Evolutionary conservation across 2,888 invertebrate species (phyloP), one percentile per base, ranked within the genome.

Genomic region (Pocota personata): DNA sequence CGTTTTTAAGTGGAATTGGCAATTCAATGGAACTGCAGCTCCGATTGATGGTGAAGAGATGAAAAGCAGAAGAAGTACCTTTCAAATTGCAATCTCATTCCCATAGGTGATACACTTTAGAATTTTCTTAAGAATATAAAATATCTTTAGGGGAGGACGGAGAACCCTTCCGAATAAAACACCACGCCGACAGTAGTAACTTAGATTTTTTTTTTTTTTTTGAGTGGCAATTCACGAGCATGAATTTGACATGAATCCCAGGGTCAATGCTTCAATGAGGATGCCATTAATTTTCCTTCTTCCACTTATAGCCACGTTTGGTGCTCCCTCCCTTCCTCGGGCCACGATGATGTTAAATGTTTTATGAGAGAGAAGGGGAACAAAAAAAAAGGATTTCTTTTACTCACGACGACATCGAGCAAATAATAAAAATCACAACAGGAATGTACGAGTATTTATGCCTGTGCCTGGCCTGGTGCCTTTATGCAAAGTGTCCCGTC

Each of bases 231-330:
- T 24, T 37, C 35, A 16, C 50, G 52, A 46, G 35, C 69, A 82
- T 66, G 66, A 72, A 80, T 76, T 86, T 64, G 73, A 76, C 80
- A 82, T 80, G 66, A 71, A 46, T 64, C 19, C 50, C 80, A 86
- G 76, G 84, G 84, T 86, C 82, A 86, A 86, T 55, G 84, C 35
- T 71, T 86, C 84, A 66, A 50, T 52, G 66, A 76, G 66, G 66
- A 86, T 52, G 64, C 71, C 64, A 75, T 84, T 80, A 73, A 71
- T 72, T 64, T 50, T 30, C 32, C 40, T 37, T 46, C 60, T 43
- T 27, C 58, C 43, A 30, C 60, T 67, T 14, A 21, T 24, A n/a
- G 14, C 71, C 12, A 10, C 21, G 46, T 10, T 24, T 24, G 24
- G 2, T 35, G n/a, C 27, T n/a, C 10, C 24, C 8, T 3, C 35